Evolutionary conservation across 1,140 invertebrate genomes (phyloP).

Genomic region (Vanessa atalanta): DNA sequence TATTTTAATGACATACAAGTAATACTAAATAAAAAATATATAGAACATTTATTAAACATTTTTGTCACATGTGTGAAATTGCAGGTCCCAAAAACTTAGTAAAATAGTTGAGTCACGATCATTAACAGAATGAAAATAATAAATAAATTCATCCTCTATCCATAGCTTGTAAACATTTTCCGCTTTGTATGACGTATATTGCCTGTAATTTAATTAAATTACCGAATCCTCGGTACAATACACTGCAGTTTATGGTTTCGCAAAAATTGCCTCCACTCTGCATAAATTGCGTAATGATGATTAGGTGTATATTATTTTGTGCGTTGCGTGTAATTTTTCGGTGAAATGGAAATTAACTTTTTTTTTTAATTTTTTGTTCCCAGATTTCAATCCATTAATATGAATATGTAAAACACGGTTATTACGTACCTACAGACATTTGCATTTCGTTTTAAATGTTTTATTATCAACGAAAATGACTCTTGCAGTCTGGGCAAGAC

Average conservation of each 20-base stretch:
- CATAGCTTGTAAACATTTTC: neutral
- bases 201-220: constrained; percentile 68
- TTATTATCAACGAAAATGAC: no score
- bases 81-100: no score
- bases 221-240: constrained; percentile 54
- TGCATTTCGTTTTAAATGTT: no score
- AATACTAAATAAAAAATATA: no score
- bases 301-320: constrained; percentile 15
- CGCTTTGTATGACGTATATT: constrained; percentile 38
- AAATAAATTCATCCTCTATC: neutral
- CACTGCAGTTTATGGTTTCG: constrained; percentile 59
- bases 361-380: neutral
- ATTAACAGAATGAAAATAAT: neutral
- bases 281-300: constrained; percentile 33
- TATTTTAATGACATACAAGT: no score
- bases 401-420: neutral
- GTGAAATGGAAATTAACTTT: neutral
- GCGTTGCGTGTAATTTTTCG: constrained; percentile 7
- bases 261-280: constrained; percentile 45
- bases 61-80: no score
- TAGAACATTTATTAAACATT: no score
- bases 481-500: no score
- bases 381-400: neutral
- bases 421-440: no score
- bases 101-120: no score